phyloP scores from a whole-genome alignment of 2,113 vertebrate species.

The Erpornis zantholeuca region DNA sequence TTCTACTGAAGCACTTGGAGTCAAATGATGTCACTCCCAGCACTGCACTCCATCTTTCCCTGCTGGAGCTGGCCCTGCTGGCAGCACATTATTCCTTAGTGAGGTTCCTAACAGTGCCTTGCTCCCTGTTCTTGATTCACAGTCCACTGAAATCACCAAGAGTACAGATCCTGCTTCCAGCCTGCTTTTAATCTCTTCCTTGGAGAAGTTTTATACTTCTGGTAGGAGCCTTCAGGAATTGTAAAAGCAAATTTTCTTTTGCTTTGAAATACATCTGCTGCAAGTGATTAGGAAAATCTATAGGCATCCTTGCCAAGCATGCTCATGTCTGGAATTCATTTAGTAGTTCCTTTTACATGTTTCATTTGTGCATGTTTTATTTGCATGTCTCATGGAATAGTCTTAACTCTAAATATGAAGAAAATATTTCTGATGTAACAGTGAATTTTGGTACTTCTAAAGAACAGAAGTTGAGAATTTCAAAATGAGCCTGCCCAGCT shows the following conservation, averaged over 20 bases:
- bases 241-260: background rate
- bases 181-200: background rate
- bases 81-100: background rate
- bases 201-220: background rate
- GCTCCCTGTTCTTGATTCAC: background rate
- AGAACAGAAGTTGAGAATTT: background rate
- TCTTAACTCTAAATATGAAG: background rate
- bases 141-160: background rate
- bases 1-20: background rate
- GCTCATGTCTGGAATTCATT: background rate
- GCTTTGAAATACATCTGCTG: background rate
- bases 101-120: background rate
- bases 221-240: background rate
- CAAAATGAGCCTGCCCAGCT: background rate
- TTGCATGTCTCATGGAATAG: background rate
- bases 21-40: background rate
- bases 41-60: background rate
- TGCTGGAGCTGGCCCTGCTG: background rate
- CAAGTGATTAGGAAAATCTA: background rate
- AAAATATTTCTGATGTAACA: background rate
- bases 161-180: background rate
- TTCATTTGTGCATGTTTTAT: background rate
- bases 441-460: background rate
- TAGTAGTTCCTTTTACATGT: background rate
- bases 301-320: background rate